Evolutionary conservation across 2,113 vertebrate genomes (phyloP), one percentile per base, ranked within the genome.

Genomic region (Gobius niger): DNA sequence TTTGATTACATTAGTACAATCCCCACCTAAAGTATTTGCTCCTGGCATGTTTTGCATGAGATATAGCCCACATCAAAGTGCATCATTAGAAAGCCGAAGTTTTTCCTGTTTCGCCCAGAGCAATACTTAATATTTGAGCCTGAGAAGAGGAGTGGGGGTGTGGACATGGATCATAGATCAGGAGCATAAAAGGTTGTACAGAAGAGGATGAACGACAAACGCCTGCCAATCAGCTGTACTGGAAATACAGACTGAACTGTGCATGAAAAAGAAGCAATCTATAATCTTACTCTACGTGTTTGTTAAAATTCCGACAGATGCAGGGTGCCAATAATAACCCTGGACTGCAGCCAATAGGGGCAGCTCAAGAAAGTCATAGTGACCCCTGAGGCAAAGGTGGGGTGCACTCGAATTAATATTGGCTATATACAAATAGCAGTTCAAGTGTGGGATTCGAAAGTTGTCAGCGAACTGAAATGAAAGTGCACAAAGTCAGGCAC

Each of bases 181-280:
- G 44, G 15, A 77, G 68, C 65, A 46, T 47, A 64, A 72, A 68
- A 24, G 82, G 77, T 73, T 16, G 53, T 72, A 83, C 70, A 78
- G 62, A 82, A 67, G 46, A 68, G 77, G 77, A 87, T 87, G 82
- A 89, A 85, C 81, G 82, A 80, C 75, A 87, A 82, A 85, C 74
- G 52, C 40, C 81, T 86, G 88, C 61, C 85, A 85, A 76, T 86
- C 79, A 84, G 70, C 61, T 85, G 81, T 75, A 84, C 80, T 83
- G 85, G 63, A 77, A 80, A 81, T 61, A 69, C 78, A 73, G 54
- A 47, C 51, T 10, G 69, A 78, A 46, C 70, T 78, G 81, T 70
- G 74, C 51, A 3, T 10, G 54, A 80, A 80, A 68, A 76, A 65
- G 68, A 75, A 66, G 56, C 56, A 47, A 71, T 68, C 75, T 78